Percentiles rank a stretch among this genome's conserved stretches.
phyloP scores from a whole-genome alignment of 2,797 vertebrate genomes.

The Esox lucius region DNA sequence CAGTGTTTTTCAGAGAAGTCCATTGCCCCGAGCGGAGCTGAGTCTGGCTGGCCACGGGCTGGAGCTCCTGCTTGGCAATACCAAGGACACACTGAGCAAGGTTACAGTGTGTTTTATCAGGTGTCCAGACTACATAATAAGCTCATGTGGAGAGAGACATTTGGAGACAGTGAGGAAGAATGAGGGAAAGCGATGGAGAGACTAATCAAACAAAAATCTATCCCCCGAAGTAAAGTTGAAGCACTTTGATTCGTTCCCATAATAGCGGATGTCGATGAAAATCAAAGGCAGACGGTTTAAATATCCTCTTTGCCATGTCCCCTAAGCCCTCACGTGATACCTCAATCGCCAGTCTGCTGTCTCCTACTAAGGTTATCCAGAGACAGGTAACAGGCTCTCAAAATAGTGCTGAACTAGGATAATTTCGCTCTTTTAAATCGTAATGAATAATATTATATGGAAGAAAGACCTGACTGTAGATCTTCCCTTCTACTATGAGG shows the following conservation, averaged over 20 bases:
- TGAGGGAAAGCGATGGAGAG: background rate
- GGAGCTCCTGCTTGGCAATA: background rate
- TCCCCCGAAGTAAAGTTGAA: conserved; percentile 57
- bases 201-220: background rate
- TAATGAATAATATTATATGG: background rate
- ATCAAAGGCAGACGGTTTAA: conserved; percentile 48
- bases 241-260: conserved; percentile 65
- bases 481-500: background rate
- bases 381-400: background rate
- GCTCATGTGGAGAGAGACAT: background rate
- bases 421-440: background rate
- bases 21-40: background rate
- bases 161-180: background rate
- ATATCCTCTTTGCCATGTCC: background rate
- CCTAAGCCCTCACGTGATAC: background rate
- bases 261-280: conserved; percentile 66
- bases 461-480: background rate
- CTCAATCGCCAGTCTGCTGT: background rate
- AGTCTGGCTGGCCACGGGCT: background rate
- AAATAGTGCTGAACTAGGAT: background rate
- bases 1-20: background rate
- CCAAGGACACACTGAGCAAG: background rate
- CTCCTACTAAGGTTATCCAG: background rate
- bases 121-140: background rate
- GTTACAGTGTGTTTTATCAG: background rate